Evolutionary conservation across 1,140 invertebrate species (phyloP).

Genomic region (Catajapyx aquilonaris): DNA sequence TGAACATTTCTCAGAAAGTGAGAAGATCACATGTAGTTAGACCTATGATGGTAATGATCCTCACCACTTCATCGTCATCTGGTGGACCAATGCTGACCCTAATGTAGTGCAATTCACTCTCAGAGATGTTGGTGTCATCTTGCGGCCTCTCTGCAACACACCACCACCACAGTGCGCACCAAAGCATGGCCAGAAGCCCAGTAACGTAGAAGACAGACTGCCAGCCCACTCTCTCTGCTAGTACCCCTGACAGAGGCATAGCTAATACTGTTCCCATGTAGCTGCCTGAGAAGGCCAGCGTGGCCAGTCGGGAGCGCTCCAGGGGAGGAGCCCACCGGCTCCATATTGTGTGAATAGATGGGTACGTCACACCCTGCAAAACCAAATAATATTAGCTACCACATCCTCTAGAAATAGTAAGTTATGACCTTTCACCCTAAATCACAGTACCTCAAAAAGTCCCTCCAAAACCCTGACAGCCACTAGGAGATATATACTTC

Average conservation of each 20-base stretch:
- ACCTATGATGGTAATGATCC: too few relatives aligned
- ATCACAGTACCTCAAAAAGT: slow-evolving; percentile 49
- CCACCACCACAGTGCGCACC: slow-evolving; percentile 44
- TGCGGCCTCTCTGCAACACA: slow-evolving; percentile 54
- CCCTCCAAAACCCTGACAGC: slow-evolving; percentile 62
- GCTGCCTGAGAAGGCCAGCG: slow-evolving; percentile 57
- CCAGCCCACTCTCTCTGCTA: slow-evolving; percentile 58
- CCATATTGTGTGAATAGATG: slow-evolving; percentile 73
- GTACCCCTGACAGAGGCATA: slow-evolving; percentile 46
- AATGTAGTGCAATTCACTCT: slow-evolving; percentile 56
- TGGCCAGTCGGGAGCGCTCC: slow-evolving; percentile 55
- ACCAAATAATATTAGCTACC: slow-evolving; percentile 11
- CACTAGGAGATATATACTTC: slow-evolving; percentile 45
- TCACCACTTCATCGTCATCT: too few relatives aligned
- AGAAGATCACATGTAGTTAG: too few relatives aligned
- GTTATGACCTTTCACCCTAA: not conserved
- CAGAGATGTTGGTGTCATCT: slow-evolving; percentile 46
- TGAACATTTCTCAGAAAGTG: too few relatives aligned
- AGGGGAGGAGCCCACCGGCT: slow-evolving; percentile 66
- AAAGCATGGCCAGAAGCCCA: slow-evolving; percentile 41
- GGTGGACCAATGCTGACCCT: slow-evolving; percentile 24
- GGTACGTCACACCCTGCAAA: slow-evolving; percentile 66
- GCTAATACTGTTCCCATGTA: slow-evolving; percentile 63
- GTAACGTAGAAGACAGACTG: slow-evolving; percentile 73
- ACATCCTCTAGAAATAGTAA: slow-evolving; percentile 5